Conservation (phyloP, 2,888 invertebrate genomes). For the Anoplius nigerrimus region DNA sequence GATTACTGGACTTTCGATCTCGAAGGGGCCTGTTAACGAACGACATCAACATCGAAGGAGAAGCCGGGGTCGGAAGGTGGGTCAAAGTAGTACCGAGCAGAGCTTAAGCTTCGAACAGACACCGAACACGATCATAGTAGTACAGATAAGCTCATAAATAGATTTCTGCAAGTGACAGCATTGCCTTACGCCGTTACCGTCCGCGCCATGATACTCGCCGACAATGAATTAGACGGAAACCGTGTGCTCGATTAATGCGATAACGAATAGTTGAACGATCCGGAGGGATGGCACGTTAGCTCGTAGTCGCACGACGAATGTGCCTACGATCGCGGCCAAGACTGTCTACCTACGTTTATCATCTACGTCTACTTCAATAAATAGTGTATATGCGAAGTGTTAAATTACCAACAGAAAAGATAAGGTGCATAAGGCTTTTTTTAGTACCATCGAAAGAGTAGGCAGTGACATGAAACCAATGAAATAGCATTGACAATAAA, state of each 20-base stretch:
- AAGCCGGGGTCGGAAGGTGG: not conserved
- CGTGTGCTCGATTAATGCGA: not conserved
- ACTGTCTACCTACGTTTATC: conserved; percentile 42
- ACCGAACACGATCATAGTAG: conserved; percentile 24
- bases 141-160: conserved; percentile 14
- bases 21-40: not conserved
- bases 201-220: not conserved
- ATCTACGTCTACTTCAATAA: conserved; percentile 68
- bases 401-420: conserved; percentile 75
- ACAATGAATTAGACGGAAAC: not conserved
- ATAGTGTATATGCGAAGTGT: conserved; percentile 71
- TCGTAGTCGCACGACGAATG: conserved; percentile 42
- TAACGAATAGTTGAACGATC: too few species aligned
- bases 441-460: conserved; percentile 93
- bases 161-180: not conserved
- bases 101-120: conserved; percentile 37
- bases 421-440: conserved; percentile 74
- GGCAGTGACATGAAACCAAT: conserved; percentile 99
- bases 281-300: too few species aligned
- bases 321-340: conserved; percentile 63
- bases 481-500: conserved; percentile 96
- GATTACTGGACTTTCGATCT: too few species aligned
- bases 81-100: too few species aligned
- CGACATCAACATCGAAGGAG: conserved; percentile 6
- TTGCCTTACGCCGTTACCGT: not conserved